These are phyloP conservation scores for Eulithis testata DNA, from an alignment of 2,888 invertebrate genomes.

Conservation along the genomic window DNA sequence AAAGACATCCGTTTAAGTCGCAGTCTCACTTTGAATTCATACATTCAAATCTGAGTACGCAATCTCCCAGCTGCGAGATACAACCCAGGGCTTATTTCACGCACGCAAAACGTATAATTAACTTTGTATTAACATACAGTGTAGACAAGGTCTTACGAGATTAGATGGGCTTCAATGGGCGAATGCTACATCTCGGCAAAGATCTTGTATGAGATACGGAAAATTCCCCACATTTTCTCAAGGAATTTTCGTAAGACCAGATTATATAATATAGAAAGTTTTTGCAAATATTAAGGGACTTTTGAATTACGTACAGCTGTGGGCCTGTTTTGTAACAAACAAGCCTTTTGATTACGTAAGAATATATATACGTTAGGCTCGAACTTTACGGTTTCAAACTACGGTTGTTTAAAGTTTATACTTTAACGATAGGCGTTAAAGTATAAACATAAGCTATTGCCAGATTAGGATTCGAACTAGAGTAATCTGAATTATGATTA, in stretches of 20 bases:
- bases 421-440: too few species aligned
- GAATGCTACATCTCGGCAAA: slow-evolving; percentile 20
- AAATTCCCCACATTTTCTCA: slow-evolving; percentile 39
- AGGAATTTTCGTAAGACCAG: slow-evolving; percentile 38
- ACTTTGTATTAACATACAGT: slow-evolving; percentile 72
- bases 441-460: too few species aligned
- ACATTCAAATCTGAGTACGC: slow-evolving; percentile 56
- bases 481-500: too few species aligned
- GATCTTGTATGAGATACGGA: slow-evolving; percentile 39
- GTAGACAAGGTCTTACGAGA: slow-evolving; percentile 51
- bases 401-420: not conserved
- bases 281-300: slow-evolving; percentile 29
- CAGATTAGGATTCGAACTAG: too few species aligned
- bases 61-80: slow-evolving; percentile 56
- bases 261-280: slow-evolving; percentile 39
- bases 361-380: not conserved
- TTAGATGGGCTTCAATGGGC: slow-evolving; percentile 58
- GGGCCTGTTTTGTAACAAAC: slow-evolving; percentile 8
- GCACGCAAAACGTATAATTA: slow-evolving; percentile 77
- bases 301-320: slow-evolving; percentile 15
- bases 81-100: slow-evolving; percentile 65
- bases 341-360: not conserved
- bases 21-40: slow-evolving; percentile 51
- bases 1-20: slow-evolving; percentile 35
- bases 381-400: not conserved